Base-by-base conservation (phyloP, 2,113 vertebrate genomes). In the Gavialis gangeticus region DNA sequence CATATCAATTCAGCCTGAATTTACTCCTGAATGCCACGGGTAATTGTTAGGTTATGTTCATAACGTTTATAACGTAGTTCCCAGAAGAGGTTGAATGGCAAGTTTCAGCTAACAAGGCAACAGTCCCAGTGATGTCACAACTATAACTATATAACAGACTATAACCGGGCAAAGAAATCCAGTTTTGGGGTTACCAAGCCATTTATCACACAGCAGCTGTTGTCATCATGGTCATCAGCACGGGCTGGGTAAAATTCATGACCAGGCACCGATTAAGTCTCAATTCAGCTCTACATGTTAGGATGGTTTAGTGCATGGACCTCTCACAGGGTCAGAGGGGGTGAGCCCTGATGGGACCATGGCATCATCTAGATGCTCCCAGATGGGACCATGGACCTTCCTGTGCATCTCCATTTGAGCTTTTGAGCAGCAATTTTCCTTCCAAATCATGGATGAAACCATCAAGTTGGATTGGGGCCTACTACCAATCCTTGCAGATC, bases 41-140 rank as follows among this genome's bases (percentile, higher is more conserved):
- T 78, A 79, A 86, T 91, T 96, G 89, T 66, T 88, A 59, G 88
- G 11, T 28, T n/a, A 71, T 54, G 2, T 82, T 81, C 81, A 83
- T 63, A 77, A 59, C 0, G 17, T 0, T 54, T 3, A 79, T 34
- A 19, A 59, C 62, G 55, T 10, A 67, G 46, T 14, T 24, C 27
- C 46, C 67, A 28, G 54, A 81, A 67, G 6, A 88, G n/a, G 75
- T 30, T 46, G 30, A 62, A 21, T 22, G 73, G 69, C 64, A 69
- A 16, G 62, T 64, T 73, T 46, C n/a, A 73, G n/a, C 55, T 21
- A 66, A n/a, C 0, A 0, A 58, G 78, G 73, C 24, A 5, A 80
- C 30, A 7, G 28, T 76, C 34, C 66, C 24, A 46, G 12, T 75
- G 46, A 46, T 46, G 46, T 46, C 46, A 46, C 46, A 46, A 46